These are phyloP conservation scores for Portunus trituberculatus DNA, from an alignment of 1,140 invertebrate genomes.

Conservation along the genomic window DNA sequence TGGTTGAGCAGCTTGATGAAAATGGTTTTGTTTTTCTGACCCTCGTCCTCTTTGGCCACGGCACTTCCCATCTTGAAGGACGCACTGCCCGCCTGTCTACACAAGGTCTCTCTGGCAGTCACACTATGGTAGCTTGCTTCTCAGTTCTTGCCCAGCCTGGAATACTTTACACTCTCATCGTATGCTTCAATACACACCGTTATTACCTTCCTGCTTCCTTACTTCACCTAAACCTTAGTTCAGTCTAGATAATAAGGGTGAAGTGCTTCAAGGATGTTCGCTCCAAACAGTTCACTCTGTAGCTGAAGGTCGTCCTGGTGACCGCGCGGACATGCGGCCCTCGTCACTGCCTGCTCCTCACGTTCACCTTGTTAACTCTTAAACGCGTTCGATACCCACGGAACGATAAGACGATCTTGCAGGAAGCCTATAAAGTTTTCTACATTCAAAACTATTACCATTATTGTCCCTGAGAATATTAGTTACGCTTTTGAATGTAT, in stretches of 20 bases:
- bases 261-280: background rate
- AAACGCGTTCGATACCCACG: background rate
- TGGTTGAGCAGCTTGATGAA: conserved; percentile 38
- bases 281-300: background rate
- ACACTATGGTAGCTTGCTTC: background rate
- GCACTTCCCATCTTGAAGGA: conserved; percentile 33
- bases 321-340: background rate
- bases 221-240: background rate
- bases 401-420: too few species aligned
- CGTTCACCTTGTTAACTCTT: background rate
- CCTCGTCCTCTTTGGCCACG: conserved; percentile 4
- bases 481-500: background rate
- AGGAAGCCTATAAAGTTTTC: background rate
- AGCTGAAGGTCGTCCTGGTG: background rate
- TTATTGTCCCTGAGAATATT: too few species aligned
- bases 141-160: background rate
- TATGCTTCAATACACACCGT: background rate
- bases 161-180: background rate
- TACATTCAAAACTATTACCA: background rate
- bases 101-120: background rate
- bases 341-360: background rate
- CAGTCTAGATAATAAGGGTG: background rate
- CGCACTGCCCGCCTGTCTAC: background rate
- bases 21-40: conserved; percentile 32
- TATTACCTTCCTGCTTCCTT: background rate